Conservation (phyloP, 2,797 vertebrate species). For the Myiotriccus ornatus region DNA sequence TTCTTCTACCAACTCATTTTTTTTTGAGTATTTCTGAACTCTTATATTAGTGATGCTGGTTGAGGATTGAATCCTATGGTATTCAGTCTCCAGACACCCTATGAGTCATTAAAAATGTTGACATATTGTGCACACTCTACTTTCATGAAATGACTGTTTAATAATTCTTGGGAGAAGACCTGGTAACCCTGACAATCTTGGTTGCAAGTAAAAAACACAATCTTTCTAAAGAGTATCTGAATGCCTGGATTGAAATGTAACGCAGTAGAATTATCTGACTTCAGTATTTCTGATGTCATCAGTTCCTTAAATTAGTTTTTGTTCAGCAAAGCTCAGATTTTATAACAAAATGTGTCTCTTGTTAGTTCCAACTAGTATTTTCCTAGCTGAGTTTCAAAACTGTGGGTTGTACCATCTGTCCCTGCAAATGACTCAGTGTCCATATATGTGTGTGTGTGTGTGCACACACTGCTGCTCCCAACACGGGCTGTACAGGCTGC, state of each 20-base stretch:
- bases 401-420: constrained; percentile 48
- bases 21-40: background rate
- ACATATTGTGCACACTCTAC: background rate
- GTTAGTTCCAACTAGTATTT: constrained; percentile 54
- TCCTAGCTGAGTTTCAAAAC: constrained; percentile 51
- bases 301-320: constrained; percentile 38
- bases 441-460: constrained; percentile 9
- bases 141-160: background rate
- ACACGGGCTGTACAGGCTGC: background rate
- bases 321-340: constrained; percentile 9
- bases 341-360: constrained; percentile 52
- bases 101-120: background rate
- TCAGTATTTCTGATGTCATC: constrained; percentile 28
- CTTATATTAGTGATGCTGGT: background rate
- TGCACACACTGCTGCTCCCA: background rate
- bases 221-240: background rate
- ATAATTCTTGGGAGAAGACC: background rate
- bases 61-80: background rate
- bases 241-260: constrained; percentile 17
- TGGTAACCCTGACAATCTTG: background rate
- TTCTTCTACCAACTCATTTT: background rate
- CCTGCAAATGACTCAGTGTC: constrained; percentile 51
- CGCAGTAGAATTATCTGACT: background rate
- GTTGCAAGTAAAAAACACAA: background rate
- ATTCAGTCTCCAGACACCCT: background rate